Percentiles rank a stretch among this genome's conserved stretches.
phyloP scores from a whole-genome alignment of 2,113 vertebrate genomes.

The Pachycephala philippinensis region DNA sequence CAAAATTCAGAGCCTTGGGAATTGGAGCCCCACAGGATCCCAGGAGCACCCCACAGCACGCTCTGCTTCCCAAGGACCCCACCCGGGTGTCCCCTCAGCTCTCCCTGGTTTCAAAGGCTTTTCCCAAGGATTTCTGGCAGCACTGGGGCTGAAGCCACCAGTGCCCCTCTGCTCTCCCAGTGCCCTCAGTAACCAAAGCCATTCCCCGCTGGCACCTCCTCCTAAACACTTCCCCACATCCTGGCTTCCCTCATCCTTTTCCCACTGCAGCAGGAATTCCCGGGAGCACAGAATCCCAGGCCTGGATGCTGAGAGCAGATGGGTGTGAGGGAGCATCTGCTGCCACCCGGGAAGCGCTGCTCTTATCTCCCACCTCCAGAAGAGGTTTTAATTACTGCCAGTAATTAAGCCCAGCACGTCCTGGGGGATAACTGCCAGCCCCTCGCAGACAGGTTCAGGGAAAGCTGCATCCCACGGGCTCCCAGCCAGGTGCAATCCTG shows the following conservation, averaged over 20 bases:
- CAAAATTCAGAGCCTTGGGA: not conserved
- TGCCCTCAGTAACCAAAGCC: accelerated
- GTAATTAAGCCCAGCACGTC: slow-evolving; percentile 28
- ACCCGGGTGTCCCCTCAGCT: too few species aligned
- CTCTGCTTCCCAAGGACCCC: not conserved
- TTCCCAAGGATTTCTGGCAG: not conserved
- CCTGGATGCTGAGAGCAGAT: not conserved
- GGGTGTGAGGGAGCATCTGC: not conserved
- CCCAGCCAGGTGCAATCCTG: not conserved
- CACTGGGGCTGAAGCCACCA: not conserved
- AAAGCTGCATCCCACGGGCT: not conserved
- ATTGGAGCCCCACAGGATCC: not conserved
- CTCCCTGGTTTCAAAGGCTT: not conserved
- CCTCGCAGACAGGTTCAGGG: not conserved
- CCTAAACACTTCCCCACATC: not conserved
- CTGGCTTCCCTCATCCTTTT: accelerated
- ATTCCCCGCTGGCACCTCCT: not conserved
- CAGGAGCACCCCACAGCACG: accelerated
- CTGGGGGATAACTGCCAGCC: not conserved
- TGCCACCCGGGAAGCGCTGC: not conserved
- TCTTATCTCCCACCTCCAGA: not conserved
- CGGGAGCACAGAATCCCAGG: not conserved
- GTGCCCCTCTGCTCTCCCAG: not conserved
- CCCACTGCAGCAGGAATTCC: not conserved
- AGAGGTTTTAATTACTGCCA: not conserved